phyloP scores from a whole-genome alignment of 2,113 vertebrate species.

The Erythrocebus patas region DNA sequence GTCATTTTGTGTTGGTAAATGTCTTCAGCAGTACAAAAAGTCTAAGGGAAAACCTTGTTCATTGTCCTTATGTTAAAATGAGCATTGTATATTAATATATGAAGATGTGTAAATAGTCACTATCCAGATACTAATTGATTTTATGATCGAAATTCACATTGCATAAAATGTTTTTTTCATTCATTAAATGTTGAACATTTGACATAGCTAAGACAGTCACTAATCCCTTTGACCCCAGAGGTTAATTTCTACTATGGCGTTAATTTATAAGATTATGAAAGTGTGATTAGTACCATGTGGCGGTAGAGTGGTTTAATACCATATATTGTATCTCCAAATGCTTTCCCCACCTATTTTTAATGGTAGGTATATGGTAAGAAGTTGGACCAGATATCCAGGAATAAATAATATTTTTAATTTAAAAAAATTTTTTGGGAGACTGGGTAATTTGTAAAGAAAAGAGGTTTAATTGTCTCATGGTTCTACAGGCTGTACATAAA shows the following conservation, averaged over 20 bases:
- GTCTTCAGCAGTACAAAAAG: not conserved
- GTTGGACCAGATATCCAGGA: not conserved
- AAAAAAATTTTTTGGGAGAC: not conserved
- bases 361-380: not conserved
- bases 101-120: not conserved
- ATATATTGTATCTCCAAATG: not conserved
- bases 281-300: not conserved
- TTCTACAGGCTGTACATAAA: too few relatives aligned
- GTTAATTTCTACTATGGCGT: not conserved
- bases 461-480: too few relatives aligned
- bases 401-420: not conserved
- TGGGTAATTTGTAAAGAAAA: too few relatives aligned
- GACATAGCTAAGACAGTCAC: not conserved
- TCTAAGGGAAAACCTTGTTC: not conserved
- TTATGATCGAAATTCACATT: not conserved
- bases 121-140: not conserved
- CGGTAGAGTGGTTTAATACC: not conserved
- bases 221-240: not conserved
- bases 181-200: not conserved
- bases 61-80: not conserved
- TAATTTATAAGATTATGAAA: not conserved
- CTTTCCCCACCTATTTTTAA: not conserved
- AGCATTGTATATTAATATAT: not conserved
- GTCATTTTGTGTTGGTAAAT: conserved; percentile 33
- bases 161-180: not conserved